These are phyloP conservation scores for Amiota minor DNA, from an alignment of 2,888 invertebrate genomes.

Conservation along the genomic window DNA sequence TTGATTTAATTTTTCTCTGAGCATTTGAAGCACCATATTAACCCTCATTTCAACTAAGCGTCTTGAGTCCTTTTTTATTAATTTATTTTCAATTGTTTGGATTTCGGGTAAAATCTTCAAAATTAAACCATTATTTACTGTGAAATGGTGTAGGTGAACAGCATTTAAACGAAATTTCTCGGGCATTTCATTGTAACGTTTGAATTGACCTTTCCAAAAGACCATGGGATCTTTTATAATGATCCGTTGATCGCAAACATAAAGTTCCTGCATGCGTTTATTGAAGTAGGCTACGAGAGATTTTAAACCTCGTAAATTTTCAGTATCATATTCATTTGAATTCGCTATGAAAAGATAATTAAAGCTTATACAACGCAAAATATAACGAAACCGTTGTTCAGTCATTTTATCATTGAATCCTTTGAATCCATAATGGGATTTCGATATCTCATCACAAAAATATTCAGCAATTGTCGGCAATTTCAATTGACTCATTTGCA, in stretches of 20 bases:
- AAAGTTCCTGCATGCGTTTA: slow-evolving; percentile 51
- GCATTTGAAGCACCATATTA: slow-evolving; percentile 45
- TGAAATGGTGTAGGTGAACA: slow-evolving; percentile 52
- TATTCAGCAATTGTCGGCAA: slow-evolving; percentile 50
- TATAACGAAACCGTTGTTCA: slow-evolving; percentile 46
- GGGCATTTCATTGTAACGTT: slow-evolving; percentile 47
- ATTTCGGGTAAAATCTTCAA: slow-evolving; percentile 51
- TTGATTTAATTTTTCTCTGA: slow-evolving; percentile 44
- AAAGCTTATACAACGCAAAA: slow-evolving; percentile 51
- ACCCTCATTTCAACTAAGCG: slow-evolving; percentile 51
- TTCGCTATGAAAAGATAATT: slow-evolving; percentile 34
- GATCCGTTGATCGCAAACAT: slow-evolving; percentile 55
- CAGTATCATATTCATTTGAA: slow-evolving; percentile 28
- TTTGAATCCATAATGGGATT: slow-evolving; percentile 43
- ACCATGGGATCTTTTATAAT: slow-evolving; percentile 57
- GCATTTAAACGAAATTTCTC: slow-evolving; percentile 53
- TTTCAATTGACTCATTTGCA: slow-evolving; percentile 55
- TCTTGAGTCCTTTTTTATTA: slow-evolving; percentile 49
- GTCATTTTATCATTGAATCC: slow-evolving; percentile 53
- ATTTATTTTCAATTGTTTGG: slow-evolving; percentile 35
- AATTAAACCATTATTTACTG: slow-evolving; percentile 54
- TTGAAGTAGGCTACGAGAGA: slow-evolving; percentile 51
- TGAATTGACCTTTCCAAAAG: slow-evolving; percentile 54
- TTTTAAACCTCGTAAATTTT: slow-evolving; percentile 25
- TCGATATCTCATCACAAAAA: slow-evolving; percentile 44